Base-by-base conservation (phyloP, 2,797 vertebrate species). In the Siniperca undulata region DNA sequence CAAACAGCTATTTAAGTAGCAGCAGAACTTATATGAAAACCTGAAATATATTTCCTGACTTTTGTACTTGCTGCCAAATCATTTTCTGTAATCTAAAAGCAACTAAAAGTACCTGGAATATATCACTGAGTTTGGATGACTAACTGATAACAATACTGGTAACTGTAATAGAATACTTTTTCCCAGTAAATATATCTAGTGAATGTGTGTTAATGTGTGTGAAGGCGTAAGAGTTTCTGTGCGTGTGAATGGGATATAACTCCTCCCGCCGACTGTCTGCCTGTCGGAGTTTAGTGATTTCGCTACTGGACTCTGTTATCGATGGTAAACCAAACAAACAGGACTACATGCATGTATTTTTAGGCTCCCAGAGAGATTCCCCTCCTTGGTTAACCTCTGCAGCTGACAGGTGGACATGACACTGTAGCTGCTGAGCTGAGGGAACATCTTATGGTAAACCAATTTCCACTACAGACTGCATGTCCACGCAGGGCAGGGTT, bases 341-440 rank as follows among this genome's bases (percentile, higher is more conserved):
- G 84, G 24, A 84, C n/a, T 17, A 68, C 38, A 4, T 24, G 14
- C 0, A 13, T 20, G 87, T 89, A 88, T 92, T 89, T 92, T 84
- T 93, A 88, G 87, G 34, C 75, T 72, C 72, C 67, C 16, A 0
- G 40, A 82, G 81, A 75, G 78, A 68, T 30, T 52, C 69, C 69
- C 79, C 75, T 71, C 72, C 67, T 42, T 19, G 12, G 76, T 66
- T 84, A 85, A 66, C 83, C 70, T 62, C 76, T 3, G 14, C 69
- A 64, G 77, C 83, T 73, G 84, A 86, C 86, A 88, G 86, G 84
- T 84, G 86, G 81, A 75, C 77, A 2, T 42, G 77, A 83, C 61
- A 17, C 78, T 56, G 77, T 40, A 66, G 34, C 81, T 62, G 83
- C 78, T 72, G 72, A 80, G 76, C 86, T 58, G 42, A 72, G 78